Evolutionary conservation across 2,113 vertebrate genomes (phyloP).

Genomic region (Trichechus manatus): DNA sequence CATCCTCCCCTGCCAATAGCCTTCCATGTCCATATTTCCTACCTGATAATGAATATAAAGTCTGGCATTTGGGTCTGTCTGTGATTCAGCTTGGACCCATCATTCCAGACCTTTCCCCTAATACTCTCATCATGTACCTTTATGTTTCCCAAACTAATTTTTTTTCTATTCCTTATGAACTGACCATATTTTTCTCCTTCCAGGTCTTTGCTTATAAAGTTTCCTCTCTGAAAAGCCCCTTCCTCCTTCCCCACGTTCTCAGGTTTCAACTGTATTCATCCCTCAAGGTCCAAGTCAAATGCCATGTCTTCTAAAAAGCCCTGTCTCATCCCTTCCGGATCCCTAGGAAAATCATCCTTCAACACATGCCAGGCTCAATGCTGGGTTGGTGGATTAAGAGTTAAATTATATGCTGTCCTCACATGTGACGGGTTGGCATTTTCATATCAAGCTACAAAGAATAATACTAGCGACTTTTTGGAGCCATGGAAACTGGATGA

Average conservation of each 20-base stretch:
- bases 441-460: neutral
- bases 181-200: neutral
- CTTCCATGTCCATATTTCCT: neutral
- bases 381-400: neutral
- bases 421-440: neutral
- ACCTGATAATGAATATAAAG: neutral
- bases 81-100: neutral
- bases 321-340: neutral
- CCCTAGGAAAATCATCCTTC: neutral
- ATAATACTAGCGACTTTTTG: neutral
- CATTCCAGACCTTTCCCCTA: neutral
- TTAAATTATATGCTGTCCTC: neutral
- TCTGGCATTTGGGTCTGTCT: neutral
- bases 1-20: neutral
- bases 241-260: neutral
- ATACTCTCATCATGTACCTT: neutral
- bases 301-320: neutral
- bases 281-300: neutral
- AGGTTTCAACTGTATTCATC: slow-evolving; percentile 9
- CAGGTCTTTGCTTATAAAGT: neutral
- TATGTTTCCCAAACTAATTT: neutral
- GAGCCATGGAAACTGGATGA: too few species aligned
- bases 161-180: neutral
- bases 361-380: neutral
- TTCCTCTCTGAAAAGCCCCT: neutral